Conservation (phyloP, 1,140 invertebrate species). For the Akabosia matsudoensis region DNA sequence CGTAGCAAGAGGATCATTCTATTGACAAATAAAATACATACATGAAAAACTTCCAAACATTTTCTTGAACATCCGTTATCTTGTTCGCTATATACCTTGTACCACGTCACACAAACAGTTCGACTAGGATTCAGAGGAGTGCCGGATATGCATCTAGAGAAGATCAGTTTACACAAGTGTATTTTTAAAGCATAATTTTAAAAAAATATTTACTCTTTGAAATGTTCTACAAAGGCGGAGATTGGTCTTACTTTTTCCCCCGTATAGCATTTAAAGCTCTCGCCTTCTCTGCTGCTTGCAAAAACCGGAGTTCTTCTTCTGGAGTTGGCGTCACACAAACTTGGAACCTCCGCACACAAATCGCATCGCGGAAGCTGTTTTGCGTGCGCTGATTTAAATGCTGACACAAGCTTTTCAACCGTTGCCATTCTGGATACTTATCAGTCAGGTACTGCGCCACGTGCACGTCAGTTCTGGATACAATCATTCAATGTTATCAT, state of each 20-base stretch:
- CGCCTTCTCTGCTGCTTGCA: background rate
- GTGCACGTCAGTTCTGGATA: background rate
- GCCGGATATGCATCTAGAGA: background rate
- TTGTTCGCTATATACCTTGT: slow-evolving; percentile 3
- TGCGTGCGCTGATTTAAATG: background rate
- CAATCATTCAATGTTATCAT: too few relatives aligned
- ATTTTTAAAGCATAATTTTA: too few relatives aligned
- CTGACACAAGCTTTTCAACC: background rate
- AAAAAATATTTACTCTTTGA: too few relatives aligned
- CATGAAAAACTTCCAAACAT: too few relatives aligned
- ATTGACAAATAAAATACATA: too few relatives aligned
- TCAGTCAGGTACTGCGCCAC: background rate
- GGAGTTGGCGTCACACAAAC: background rate
- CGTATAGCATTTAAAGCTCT: background rate
- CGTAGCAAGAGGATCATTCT: background rate
- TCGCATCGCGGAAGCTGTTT: background rate
- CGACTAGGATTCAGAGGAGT: background rate
- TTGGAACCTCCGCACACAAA: background rate
- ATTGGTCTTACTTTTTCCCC: slow-evolving; percentile 9
- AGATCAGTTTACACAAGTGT: too few relatives aligned
- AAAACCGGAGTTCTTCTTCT: background rate
- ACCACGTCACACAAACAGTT: background rate
- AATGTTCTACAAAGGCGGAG: background rate
- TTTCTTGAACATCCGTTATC: too few relatives aligned
- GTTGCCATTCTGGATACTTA: background rate